phyloP scores from a whole-genome alignment of 2,797 vertebrate genomes.

The Myotis findleyi region DNA sequence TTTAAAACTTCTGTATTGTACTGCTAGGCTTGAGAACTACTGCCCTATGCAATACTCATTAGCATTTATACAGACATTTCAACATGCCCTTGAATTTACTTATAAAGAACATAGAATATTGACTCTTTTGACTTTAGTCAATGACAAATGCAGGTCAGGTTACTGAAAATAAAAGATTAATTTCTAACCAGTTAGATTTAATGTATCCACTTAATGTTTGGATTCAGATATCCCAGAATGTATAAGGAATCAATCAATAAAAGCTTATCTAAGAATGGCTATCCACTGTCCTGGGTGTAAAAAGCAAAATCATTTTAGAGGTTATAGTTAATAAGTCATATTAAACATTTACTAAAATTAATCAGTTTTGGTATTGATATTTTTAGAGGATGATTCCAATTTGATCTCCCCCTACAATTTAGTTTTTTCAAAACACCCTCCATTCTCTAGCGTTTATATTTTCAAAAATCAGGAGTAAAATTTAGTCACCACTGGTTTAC shows the following conservation, averaged over 20 bases:
- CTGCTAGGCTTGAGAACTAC: background rate
- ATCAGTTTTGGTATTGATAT: background rate
- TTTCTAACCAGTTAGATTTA: constrained; percentile 41
- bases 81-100: background rate
- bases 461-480: constrained; percentile 49
- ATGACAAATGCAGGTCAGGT: background rate
- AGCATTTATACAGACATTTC: background rate
- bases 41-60: background rate
- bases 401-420: background rate
- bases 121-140: background rate
- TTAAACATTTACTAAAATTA: constrained; percentile 10
- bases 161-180: constrained; percentile 2
- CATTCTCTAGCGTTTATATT: constrained; percentile 23
- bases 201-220: constrained; percentile 12
- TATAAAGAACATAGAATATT: background rate
- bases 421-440: background rate
- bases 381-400: constrained; percentile 27
- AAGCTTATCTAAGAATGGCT: background rate
- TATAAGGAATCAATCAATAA: background rate
- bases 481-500: background rate
- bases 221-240: background rate
- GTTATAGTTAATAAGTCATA: constrained; percentile 27
- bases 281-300: background rate
- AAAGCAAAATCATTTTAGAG: constrained; percentile 33
- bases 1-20: background rate